A percentile compares a stretch with the other conserved stretches of the same genome.
These are phyloP conservation scores for Saccostrea glomerata DNA, from an alignment of 1,140 invertebrate species.

Conservation along the genomic window DNA sequence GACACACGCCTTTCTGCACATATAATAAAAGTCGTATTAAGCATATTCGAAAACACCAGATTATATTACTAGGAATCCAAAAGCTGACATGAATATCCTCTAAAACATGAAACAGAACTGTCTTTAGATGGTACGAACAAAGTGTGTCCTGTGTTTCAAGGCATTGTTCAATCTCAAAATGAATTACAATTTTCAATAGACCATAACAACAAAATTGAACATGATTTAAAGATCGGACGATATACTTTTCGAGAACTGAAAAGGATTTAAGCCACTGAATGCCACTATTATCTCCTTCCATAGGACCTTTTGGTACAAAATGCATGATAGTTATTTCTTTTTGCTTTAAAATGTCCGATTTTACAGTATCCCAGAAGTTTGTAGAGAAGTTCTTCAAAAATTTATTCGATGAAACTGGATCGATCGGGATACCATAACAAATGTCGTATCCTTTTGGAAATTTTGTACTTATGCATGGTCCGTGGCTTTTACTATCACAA, in stretches of 20 bases:
- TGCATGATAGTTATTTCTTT: neutral
- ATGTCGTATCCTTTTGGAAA: neutral
- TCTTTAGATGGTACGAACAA: neutral
- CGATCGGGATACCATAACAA: neutral
- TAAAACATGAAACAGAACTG: neutral
- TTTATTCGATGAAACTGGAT: neutral
- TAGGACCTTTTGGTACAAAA: neutral
- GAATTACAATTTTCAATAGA: neutral
- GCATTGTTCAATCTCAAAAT: neutral
- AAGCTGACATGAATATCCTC: neutral
- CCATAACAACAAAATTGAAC: constrained; percentile 15
- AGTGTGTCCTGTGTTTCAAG: neutral
- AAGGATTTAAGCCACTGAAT: neutral
- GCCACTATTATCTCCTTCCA: neutral
- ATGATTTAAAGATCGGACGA: neutral
- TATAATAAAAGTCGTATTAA: neutral
- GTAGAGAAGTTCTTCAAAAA: neutral
- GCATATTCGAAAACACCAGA: neutral
- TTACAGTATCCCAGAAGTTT: neutral
- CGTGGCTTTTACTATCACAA: neutral
- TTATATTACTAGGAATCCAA: neutral
- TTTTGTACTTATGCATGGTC: neutral
- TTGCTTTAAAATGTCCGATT: neutral
- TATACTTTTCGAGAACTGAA: constrained; percentile 1
- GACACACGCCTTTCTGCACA: neutral